Evolutionary conservation across 1,140 invertebrate species (phyloP), one percentile per base, ranked within the genome.

Genomic region (Eueides isabella): DNA sequence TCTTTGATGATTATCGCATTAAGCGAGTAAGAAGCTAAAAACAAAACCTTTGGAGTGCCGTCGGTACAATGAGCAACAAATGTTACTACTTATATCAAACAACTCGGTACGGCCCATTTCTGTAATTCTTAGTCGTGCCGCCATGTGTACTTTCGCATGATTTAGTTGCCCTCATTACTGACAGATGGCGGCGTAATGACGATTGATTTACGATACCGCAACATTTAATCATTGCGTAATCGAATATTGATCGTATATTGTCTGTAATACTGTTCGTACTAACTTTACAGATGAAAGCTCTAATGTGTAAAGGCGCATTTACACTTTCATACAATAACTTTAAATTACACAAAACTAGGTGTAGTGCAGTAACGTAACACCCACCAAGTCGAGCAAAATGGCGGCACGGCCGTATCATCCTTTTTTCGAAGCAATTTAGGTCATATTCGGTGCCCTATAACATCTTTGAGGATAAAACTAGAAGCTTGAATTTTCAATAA

Each of bases 111-210:
- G 26, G 3, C 16, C 7, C 16, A 19, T 48, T 48, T 48, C 41
- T 9, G 6, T 48, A 48, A n/a, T 44, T 44, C 41, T 44, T 44
- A 11, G 31, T 38, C 2, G 29, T 23, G 61, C 19, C 33, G 33
- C 61, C 19, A 5, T 16, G 33, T 71, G 38, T 71, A 74, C 63
- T 16, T 75, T 33, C 14, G 62, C 84, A 83, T 88, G 86, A 88
- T 88, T 85, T 81, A 86, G 85, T 76, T 79, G 86, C 80, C 85
- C 83, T 77, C 82, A 78, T 86, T 88, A 86, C 74, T 88, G 86
- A 88, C 85, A 88, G 81, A 81, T 84, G 81, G 83, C 81, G 75
- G 80, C 80, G 81, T 85, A 86, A 85, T 84, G 82, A 80, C 82
- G 85, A 86, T 83, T 88, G 85, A 88, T 86, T 85, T 85, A 84